A percentile compares a stretch with the other conserved stretches of the same genome.
Conservation (phyloP, 1,140 invertebrate species). For the Heliconius congener region DNA sequence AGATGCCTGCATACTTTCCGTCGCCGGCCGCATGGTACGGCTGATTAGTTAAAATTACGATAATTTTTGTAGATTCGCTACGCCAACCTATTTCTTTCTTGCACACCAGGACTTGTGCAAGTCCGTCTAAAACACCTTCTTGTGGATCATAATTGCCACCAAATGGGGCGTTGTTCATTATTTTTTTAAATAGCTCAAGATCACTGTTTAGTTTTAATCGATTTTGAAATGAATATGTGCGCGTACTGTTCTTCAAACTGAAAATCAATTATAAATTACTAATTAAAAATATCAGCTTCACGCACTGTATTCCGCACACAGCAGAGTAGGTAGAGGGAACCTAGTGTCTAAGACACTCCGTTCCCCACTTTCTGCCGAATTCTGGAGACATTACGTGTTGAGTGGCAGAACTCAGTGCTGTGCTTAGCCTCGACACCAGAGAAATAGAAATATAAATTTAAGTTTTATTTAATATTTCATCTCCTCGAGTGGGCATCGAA, state of each 20-base stretch:
- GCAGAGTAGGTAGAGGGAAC: too few relatives aligned
- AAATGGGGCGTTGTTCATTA: conserved; percentile 79
- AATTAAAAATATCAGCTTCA: too few relatives aligned
- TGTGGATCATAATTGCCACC: conserved; percentile 88
- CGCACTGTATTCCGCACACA: too few relatives aligned
- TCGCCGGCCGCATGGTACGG: conserved; percentile 85
- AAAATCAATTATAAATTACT: conserved; percentile 66
- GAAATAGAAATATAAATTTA: too few relatives aligned
- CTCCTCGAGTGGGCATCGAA: too few relatives aligned
- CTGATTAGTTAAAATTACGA: conserved; percentile 85
- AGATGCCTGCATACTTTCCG: conserved; percentile 89
- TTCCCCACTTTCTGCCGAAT: too few relatives aligned
- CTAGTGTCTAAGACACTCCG: too few relatives aligned
- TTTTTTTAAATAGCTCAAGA: conserved; percentile 84
- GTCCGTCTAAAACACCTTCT: conserved; percentile 90
- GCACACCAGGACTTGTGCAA: conserved; percentile 89
- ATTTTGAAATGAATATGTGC: conserved; percentile 94
- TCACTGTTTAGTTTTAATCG: conserved; percentile 90
- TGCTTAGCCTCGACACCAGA: too few relatives aligned
- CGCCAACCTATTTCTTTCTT: conserved; percentile 85
- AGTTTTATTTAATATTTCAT: too few relatives aligned
- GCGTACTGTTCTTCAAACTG: conserved; percentile 86
- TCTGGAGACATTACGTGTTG: too few relatives aligned
- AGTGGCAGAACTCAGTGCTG: too few relatives aligned
- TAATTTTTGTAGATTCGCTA: conserved; percentile 82